phyloP scores from a whole-genome alignment of 2,113 vertebrate species.

The Podarcis cretensis region DNA sequence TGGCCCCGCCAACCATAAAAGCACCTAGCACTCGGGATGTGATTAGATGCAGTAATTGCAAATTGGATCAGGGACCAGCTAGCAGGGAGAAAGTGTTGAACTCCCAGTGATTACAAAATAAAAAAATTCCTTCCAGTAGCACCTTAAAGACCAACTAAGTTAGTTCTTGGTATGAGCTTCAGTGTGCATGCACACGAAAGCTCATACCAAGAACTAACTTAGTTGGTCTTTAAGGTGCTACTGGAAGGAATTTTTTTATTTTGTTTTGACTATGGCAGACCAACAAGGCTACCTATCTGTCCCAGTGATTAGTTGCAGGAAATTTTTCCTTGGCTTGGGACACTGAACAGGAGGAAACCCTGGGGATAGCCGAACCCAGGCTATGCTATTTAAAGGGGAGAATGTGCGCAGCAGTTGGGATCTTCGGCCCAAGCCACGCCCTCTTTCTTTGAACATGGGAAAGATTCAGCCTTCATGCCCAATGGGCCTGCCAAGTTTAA shows the following conservation, averaged over 20 bases:
- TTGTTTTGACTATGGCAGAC: too few species aligned
- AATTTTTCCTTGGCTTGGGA: neutral
- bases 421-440: constrained; percentile 42
- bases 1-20: neutral
- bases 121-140: too few species aligned
- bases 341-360: neutral
- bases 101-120: neutral
- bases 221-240: too few species aligned
- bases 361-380: neutral
- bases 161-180: too few species aligned
- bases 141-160: too few species aligned
- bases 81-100: neutral
- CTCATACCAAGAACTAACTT: too few species aligned
- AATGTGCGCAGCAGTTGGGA: constrained; percentile 35
- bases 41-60: neutral
- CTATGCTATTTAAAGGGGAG: constrained; percentile 18
- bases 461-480: constrained; percentile 63
- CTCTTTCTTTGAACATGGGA: constrained; percentile 38
- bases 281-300: too few species aligned
- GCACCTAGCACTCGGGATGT: too few species aligned
- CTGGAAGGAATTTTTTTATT: too few species aligned
- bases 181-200: too few species aligned
- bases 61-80: neutral
- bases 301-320: neutral
- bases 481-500: constrained; percentile 53